Conservation (phyloP, 1,140 invertebrate species). For the Chironomus tepperi region DNA sequence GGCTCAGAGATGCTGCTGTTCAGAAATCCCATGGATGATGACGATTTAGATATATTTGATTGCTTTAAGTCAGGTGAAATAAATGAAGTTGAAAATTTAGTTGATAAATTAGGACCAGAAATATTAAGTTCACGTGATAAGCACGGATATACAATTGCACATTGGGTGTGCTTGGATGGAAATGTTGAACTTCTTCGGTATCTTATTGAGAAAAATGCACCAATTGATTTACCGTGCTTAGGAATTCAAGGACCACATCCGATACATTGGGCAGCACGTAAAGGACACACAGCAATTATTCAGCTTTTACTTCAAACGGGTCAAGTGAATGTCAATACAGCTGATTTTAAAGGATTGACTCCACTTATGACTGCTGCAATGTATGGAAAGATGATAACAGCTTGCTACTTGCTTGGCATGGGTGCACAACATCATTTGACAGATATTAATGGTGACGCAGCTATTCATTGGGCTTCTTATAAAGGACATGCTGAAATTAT, state of each 20-base stretch:
- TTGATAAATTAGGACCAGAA: slow-evolving; percentile 64
- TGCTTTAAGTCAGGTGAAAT: slow-evolving; percentile 50
- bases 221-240: slow-evolving; percentile 74
- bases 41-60: slow-evolving; percentile 16
- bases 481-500: slow-evolving; percentile 85
- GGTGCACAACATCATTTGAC: slow-evolving; percentile 73
- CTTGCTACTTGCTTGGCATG: slow-evolving; percentile 80
- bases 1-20: background rate
- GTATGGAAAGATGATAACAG: slow-evolving; percentile 82
- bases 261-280: slow-evolving; percentile 83
- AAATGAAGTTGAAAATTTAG: slow-evolving; percentile 62
- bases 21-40: slow-evolving; percentile 1
- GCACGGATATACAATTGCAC: slow-evolving; percentile 84
- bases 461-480: slow-evolving; percentile 87
- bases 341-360: slow-evolving; percentile 83
- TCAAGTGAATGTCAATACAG: slow-evolving; percentile 72
- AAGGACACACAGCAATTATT: slow-evolving; percentile 76
- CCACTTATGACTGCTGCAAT: slow-evolving; percentile 87
- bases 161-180: slow-evolving; percentile 84
- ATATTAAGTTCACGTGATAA: slow-evolving; percentile 69
- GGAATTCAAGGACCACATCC: slow-evolving; percentile 81
- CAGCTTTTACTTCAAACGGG: slow-evolving; percentile 74
- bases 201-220: slow-evolving; percentile 70
- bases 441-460: slow-evolving; percentile 87
- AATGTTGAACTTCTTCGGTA: slow-evolving; percentile 75